phyloP scores from a whole-genome alignment of 2,888 invertebrate species.

The Callimorpha dominula region DNA sequence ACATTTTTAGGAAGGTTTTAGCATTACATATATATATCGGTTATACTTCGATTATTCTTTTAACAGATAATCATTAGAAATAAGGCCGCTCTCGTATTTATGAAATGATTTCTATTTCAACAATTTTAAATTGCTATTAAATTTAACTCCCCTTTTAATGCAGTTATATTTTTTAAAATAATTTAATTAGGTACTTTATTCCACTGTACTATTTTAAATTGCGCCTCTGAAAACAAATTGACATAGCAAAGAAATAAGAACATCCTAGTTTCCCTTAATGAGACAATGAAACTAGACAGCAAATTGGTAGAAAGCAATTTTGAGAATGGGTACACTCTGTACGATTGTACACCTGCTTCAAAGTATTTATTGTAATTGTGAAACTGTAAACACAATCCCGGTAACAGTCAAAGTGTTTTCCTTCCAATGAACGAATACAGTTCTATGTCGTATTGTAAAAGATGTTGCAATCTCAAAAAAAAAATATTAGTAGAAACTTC shows the following conservation, averaged over 20 bases:
- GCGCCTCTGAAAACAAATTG: background rate
- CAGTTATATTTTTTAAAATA: background rate
- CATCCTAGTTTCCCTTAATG: conserved; percentile 53
- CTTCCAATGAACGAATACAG: background rate
- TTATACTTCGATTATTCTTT: no score
- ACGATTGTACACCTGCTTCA: conserved; percentile 56
- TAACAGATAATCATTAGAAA: no score
- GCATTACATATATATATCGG: no score
- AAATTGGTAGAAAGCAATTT: conserved; percentile 62
- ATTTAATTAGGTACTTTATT: background rate
- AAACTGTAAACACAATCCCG: conserved; percentile 25
- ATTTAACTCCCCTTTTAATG: background rate
- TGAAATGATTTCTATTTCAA: no score
- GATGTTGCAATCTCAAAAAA: background rate
- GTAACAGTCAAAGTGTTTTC: background rate
- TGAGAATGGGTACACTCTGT: conserved; percentile 57
- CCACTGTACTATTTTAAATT: background rate
- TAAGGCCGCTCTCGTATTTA: no score
- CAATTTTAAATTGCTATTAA: background rate
- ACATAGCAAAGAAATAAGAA: conserved; percentile 36
- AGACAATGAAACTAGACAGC: conserved; percentile 49
- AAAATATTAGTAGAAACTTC: background rate
- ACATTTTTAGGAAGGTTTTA: no score
- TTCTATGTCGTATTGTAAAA: background rate
- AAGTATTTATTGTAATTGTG: conserved; percentile 42